Base-by-base conservation (phyloP, 92 coral and sea anemone genomes). In the Parazoanthus atlanticus region DNA sequence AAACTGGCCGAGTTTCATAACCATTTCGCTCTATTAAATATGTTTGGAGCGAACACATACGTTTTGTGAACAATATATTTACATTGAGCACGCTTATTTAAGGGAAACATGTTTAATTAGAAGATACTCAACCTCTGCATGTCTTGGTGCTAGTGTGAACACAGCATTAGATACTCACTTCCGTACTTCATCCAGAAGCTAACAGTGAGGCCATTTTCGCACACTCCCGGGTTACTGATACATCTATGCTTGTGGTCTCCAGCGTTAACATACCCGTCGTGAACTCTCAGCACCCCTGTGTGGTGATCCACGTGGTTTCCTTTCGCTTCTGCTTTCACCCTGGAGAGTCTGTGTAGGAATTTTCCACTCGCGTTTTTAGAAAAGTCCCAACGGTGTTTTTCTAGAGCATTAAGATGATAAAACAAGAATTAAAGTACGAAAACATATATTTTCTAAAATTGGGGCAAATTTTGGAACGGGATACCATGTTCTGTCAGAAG, bases 121-220 rank as follows among this genome's bases (percentile, higher is more conserved):
- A 0, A 43, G 10, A 5, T 43, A 8, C 12, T 43, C 12, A 36
- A 5, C 38, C 38, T 36, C 38, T 43, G n/a, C n/a, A n/a, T n/a
- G n/a, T n/a, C n/a, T n/a, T n/a, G 49, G 49, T 10, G 49, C 49
- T 8, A 43, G 49, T 43, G 9, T 43, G 49, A 43, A 43, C 1
- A 10, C 11, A 43, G 49, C 49, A 43, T 43, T 43, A 16, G 6
- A 30, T 36, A 75, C 79, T 75, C 17, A 38, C 79, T 32, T 36
- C 79, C 79, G 15, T 75, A 75, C 79, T 75, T 75, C 79, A 75
- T 33, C 79, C 79, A 75, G 23, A 75, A 34, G 28, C 52, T 75
- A 7, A 75, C 79, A 19, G 79, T 75, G 47, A 75, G 17, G 3
- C 79, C 79, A 29, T 21, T 75, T 2, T 75, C 79, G 36, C 79